Evolutionary conservation across 2,888 invertebrate genomes (phyloP), one percentile per base, ranked within the genome.

Genomic region (Drosophila fungiperda): DNA sequence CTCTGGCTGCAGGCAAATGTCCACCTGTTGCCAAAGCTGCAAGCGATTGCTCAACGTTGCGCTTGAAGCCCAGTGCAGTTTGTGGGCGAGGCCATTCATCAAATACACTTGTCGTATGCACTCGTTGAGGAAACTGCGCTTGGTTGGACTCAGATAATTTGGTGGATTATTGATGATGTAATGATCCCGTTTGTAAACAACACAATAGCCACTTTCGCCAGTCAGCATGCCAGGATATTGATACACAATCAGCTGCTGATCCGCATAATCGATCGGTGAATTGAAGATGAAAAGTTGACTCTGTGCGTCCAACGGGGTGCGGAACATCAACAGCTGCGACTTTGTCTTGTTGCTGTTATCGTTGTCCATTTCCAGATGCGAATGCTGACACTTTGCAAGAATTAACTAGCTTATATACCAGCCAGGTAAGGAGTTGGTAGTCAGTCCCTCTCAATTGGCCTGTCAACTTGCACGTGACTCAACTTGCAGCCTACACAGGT

Each of bases 81-180:
- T 76, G 54, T 80, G 67, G 0, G 33, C 59, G 36, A 68, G 52
- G 4, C 86, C 87, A 50, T 80, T 80, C 12, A 82, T 68, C 15
- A 87, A 52, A 57, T 90, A 87, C 59, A 90, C 29, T 45, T 89
- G 89, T 0, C 83, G 73, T 36, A 90, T 87, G 74, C 91, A 90
- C 40, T 87, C 87, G 68, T 82, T 90, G 33, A 91, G 82, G 53
- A 82, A 87, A 3, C 76, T 82, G 7, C 91, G 72, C 60, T 90
- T 91, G 0, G 78, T 78, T 5, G 82, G 76, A 35, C 76, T 83
- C 26, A 68, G 68, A 58, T 79, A 91, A 65, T 89, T 78, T 7
- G 79, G 80, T 6, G 73, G 74, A 48, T 62, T 78, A 36, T 61
- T 74, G 20, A 80, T 53, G 5, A 78, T 76, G 6, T 75, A 82